These are phyloP conservation scores for Aptenodytes patagonicus DNA, from an alignment of 2,113 vertebrate species.

Conservation along the genomic window DNA sequence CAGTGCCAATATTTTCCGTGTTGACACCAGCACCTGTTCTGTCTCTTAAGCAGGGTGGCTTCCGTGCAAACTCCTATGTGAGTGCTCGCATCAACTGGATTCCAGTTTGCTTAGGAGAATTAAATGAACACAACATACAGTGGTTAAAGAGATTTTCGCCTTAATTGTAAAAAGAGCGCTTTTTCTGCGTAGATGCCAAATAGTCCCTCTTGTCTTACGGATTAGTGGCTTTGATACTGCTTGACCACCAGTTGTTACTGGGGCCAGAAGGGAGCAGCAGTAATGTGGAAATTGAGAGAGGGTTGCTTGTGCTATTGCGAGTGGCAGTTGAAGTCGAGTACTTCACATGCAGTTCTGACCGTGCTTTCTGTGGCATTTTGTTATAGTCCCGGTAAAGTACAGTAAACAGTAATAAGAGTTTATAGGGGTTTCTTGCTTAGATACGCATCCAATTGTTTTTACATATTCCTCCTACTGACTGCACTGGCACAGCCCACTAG, in stretches of 20 bases:
- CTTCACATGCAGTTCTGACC: background rate
- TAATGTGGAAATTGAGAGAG: background rate
- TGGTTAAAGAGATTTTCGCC: background rate
- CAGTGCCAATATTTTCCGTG: slow-evolving; percentile 18
- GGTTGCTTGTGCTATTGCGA: background rate
- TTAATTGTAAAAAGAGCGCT: background rate
- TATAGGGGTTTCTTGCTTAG: background rate
- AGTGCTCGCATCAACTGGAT: background rate
- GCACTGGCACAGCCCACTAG: background rate
- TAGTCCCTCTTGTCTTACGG: background rate
- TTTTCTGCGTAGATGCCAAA: background rate
- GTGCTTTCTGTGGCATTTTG: background rate
- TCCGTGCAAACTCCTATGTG: background rate
- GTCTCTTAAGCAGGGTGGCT: slow-evolving; percentile 7
- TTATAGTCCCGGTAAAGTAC: background rate
- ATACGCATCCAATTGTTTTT: background rate
- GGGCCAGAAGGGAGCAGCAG: background rate
- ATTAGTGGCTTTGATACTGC: background rate
- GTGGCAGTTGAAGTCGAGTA: background rate
- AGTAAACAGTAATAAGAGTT: background rate
- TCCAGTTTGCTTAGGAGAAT: background rate
- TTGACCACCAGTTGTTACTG: background rate
- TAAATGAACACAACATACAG: background rate
- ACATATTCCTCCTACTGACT: background rate
- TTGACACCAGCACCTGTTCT: slow-evolving; percentile 36